Evolutionary conservation across 2,888 invertebrate species (phyloP).

Genomic region (Seira musarum): DNA sequence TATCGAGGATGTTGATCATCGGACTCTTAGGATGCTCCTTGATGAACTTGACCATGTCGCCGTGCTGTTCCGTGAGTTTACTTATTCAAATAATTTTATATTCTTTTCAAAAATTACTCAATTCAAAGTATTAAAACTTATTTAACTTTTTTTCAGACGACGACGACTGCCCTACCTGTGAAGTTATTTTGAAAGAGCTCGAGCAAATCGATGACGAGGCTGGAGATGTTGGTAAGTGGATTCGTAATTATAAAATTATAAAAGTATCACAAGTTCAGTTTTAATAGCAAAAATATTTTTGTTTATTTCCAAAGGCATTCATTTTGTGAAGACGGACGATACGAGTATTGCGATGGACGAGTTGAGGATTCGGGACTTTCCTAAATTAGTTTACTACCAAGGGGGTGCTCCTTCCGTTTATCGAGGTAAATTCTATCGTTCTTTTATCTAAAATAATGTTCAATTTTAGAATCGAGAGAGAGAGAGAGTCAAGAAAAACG

Average conservation of each 20-base stretch:
- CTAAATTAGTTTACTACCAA: constrained; percentile 92
- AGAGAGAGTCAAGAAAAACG: too few species aligned
- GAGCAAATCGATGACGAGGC: constrained; percentile 85
- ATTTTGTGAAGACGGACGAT: constrained; percentile 94
- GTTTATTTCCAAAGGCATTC: constrained; percentile 79
- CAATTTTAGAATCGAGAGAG: neutral
- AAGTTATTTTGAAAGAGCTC: constrained; percentile 87
- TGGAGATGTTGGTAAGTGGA: too few species aligned
- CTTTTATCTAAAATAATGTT: constrained; percentile 1
- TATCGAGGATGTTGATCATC: constrained; percentile 92
- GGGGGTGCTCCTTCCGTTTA: constrained; percentile 95
- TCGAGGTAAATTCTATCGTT: constrained; percentile 82
- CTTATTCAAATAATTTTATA: neutral
- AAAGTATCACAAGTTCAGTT: too few species aligned
- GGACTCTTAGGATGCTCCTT: constrained; percentile 89
- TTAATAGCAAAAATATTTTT: too few species aligned
- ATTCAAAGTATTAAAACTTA: too few species aligned
- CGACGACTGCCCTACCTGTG: constrained; percentile 84
- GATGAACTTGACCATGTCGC: constrained; percentile 93
- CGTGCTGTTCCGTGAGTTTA: constrained; percentile 88
- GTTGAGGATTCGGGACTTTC: constrained; percentile 93
- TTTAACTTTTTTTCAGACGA: constrained; percentile 80
- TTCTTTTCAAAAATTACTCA: constrained; percentile 10
- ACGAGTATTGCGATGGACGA: constrained; percentile 91
- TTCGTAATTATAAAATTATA: too few species aligned